These are phyloP conservation scores for Orbicella faveolata DNA, from an alignment of 64 coral and sea anemone genomes.

Conservation along the genomic window DNA sequence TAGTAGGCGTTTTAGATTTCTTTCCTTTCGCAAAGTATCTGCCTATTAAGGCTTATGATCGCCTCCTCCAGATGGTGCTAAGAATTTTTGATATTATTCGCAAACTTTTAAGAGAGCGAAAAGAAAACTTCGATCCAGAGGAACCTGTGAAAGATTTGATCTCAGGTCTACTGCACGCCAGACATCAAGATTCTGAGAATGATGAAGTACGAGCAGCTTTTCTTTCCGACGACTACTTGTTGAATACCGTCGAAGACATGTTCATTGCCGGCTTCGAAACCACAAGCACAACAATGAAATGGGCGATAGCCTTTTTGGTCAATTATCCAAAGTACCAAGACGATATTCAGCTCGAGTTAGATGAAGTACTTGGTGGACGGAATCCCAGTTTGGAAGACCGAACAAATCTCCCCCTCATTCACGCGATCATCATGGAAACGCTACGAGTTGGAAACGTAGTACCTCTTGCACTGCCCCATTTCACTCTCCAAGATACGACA, in stretches of 20 bases:
- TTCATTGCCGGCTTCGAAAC: constrained; percentile 55
- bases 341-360: constrained; percentile 26
- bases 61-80: neutral
- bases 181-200: neutral
- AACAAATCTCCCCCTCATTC: neutral
- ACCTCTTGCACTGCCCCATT: neutral
- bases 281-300: constrained; percentile 27
- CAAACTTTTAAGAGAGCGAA: constrained; percentile 1
- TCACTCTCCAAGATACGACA: neutral
- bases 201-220: constrained; percentile 21
- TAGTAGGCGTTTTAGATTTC: constrained; percentile 13
- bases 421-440: constrained; percentile 23
- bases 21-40: constrained; percentile 39
- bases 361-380: constrained; percentile 6
- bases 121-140: constrained; percentile 6
- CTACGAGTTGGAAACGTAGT: constrained; percentile 24
- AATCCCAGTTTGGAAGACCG: constrained; percentile 16
- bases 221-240: constrained; percentile 39
- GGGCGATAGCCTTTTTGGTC: constrained; percentile 58
- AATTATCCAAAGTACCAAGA: constrained; percentile 38
- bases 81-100: constrained; percentile 6
- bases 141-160: constrained; percentile 14
- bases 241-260: constrained; percentile 40
- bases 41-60: constrained; percentile 28
- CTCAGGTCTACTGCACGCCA: neutral